Base-by-base conservation (phyloP, 2,888 invertebrate genomes). In the Ethmia dodecea region DNA sequence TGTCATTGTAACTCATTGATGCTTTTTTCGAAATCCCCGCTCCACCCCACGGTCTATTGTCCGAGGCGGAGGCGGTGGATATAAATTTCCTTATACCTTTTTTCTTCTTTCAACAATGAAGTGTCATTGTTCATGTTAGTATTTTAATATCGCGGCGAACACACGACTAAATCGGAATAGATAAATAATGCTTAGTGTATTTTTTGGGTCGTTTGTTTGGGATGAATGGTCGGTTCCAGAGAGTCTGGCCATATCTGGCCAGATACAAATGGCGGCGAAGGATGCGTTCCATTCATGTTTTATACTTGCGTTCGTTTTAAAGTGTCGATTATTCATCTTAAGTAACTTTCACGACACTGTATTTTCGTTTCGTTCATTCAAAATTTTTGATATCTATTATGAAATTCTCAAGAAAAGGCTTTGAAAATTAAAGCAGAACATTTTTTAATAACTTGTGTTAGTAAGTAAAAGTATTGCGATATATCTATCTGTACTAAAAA, bases 111-210 rank as follows among this genome's bases (percentile, higher is more conserved):
- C 64, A 69, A 79, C 79, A 81, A 79, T 68, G 64, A 67, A 65
- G 63, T 66, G 64, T 70, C 69, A 75, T 78, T 83, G 79, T 83
- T 65, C 64, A 64, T 67, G 66, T 81, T 79, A 78, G 78, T 81
- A 81, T 80, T 83, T 79, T 81, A 81, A 84, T 80, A 77, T 70
- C 59, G 51, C 48, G 55, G 60, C 58, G 65, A 67, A 75, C 70
- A 73, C 67, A 75, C 70, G 78, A 73, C 69, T 64, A 63, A 70
- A 73, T 72, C 60, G 63, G 66, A 62, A 65, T 71, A 74, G 74
- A 81, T 80, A 80, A 81, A 81, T 80, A 79, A 80, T 67, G 64
- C 55, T 59, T 45, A 58, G 51, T 30, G 33, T 26, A 55, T 63
- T 75, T 75, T 69, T 71, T 63, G 54, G 50, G 50, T 55, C 55